Conservation (phyloP, 2,113 vertebrate genomes). For the Chaetodon auriga region DNA sequence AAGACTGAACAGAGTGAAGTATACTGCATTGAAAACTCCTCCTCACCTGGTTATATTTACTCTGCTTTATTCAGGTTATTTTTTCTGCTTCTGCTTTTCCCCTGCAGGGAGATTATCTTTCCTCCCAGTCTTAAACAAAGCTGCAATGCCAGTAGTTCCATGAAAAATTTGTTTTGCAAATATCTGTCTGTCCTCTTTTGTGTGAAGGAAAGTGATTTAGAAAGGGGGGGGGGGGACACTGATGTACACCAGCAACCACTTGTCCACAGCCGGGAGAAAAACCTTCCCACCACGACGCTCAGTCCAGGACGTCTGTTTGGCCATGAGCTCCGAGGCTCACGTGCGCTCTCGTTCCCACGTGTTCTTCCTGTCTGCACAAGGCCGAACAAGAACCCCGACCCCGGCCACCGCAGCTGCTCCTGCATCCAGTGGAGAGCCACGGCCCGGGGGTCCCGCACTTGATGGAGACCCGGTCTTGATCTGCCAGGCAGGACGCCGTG, state of each 20-base stretch:
- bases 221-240: too few species aligned
- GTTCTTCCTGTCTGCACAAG: constrained; percentile 46
- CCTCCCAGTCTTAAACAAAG: too few species aligned
- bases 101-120: not conserved
- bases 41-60: not conserved
- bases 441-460: constrained; percentile 7
- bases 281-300: not conserved
- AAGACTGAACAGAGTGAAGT: too few species aligned
- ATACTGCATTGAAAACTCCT: too few species aligned
- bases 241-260: too few species aligned
- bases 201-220: not conserved
- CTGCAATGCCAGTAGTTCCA: too few species aligned
- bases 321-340: constrained; percentile 67
- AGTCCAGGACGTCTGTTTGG: constrained; percentile 10
- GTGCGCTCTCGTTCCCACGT: constrained; percentile 67
- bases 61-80: not conserved
- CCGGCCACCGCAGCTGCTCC: constrained; percentile 51
- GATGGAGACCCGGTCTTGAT: constrained; percentile 32
- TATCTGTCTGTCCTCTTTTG: not conserved
- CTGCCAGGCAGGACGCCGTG: constrained; percentile 30
- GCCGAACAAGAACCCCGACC: constrained; percentile 29
- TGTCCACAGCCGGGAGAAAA: not conserved
- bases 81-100: not conserved
- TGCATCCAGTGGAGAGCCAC: constrained; percentile 30
- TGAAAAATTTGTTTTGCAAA: too few species aligned